A percentile compares a stretch with the other conserved stretches of the same genome.
These are phyloP conservation scores for Cerastis leucographa DNA, from an alignment of 2,888 invertebrate species.

Conservation along the genomic window DNA sequence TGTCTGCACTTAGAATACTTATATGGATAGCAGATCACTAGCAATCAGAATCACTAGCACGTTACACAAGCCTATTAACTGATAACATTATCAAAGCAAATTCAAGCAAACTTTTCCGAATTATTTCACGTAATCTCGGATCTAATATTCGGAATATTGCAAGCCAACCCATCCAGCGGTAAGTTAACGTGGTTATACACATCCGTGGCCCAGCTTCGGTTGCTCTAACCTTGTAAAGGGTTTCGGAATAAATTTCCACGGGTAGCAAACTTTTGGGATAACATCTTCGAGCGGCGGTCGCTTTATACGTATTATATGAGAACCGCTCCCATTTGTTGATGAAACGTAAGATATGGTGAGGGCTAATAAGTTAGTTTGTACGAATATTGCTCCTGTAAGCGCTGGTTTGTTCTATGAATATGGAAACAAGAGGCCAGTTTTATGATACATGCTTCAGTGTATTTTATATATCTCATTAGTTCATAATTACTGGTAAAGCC, in stretches of 20 bases:
- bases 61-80: background rate
- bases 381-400: constrained; percentile 33
- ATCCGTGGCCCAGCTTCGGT: constrained; percentile 51
- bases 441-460: background rate
- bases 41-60: background rate
- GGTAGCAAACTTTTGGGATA: constrained; percentile 60
- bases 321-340: constrained; percentile 42
- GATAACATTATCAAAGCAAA: constrained; percentile 26
- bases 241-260: constrained; percentile 61
- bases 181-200: constrained; percentile 59
- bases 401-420: constrained; percentile 27
- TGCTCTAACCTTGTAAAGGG: constrained; percentile 52
- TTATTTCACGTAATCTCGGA: constrained; percentile 51
- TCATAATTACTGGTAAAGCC: background rate
- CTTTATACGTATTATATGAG: constrained; percentile 48
- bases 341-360: constrained; percentile 37
- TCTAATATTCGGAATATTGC: constrained; percentile 40
- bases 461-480: background rate
- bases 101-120: constrained; percentile 27
- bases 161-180: constrained; percentile 41
- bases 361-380: constrained; percentile 48
- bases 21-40: background rate
- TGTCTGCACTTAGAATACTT: background rate
- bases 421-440: background rate
- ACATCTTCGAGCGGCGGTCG: constrained; percentile 54